A percentile compares a stretch with the other conserved stretches of the same genome.
These are phyloP conservation scores for Metalampra italica DNA, from an alignment of 2,888 invertebrate genomes.

Conservation along the genomic window DNA sequence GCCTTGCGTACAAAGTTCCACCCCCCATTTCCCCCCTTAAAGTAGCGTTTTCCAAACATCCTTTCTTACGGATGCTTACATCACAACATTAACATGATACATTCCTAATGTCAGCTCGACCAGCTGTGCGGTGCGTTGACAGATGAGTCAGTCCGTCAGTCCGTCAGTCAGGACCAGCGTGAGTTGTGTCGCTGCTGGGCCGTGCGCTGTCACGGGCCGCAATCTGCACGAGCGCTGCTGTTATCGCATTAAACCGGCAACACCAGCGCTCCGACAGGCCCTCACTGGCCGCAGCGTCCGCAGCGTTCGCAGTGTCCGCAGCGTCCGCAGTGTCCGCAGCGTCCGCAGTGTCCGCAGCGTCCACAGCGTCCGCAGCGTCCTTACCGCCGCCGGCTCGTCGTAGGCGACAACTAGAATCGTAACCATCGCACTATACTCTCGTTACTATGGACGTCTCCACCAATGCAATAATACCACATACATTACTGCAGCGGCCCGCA, in stretches of 20 bases:
- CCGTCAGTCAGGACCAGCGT: neutral
- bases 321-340: no score
- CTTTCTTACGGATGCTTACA: neutral
- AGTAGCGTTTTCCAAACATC: no score
- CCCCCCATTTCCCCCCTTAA: no score
- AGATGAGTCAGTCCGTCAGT: neutral
- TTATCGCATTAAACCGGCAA: neutral
- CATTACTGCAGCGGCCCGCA: no score
- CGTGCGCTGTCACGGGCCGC: neutral
- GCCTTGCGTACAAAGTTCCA: no score
- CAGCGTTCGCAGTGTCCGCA: neutral
- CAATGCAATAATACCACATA: no score
- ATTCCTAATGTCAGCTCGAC: neutral
- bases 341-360: no score
- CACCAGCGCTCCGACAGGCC: neutral
- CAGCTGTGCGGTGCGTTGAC: neutral
- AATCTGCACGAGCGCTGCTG: slow-evolving; percentile 42
- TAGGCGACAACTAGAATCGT: no score
- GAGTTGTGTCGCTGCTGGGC: neutral
- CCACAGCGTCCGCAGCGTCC: neutral
- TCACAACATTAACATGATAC: neutral
- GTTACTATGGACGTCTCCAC: no score
- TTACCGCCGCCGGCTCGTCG: neutral
- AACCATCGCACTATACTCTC: no score
- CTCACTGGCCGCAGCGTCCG: neutral